phyloP scores from a whole-genome alignment of 23 tunicate genomes.

The Ascidia mentula region DNA sequence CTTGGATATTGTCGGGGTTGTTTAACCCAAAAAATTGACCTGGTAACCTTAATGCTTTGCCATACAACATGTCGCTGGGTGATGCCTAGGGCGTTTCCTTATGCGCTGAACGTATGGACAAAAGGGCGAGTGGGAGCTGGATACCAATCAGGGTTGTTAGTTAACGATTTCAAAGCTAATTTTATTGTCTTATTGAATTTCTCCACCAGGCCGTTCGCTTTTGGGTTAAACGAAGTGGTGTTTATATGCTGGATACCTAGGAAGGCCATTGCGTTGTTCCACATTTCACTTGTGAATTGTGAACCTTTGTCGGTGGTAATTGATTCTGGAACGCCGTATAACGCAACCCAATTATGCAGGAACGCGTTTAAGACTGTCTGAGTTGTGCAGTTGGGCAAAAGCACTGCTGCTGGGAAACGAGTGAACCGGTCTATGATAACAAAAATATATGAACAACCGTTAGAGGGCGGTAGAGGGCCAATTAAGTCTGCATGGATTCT shows the following conservation, averaged over 20 bases:
- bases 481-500: background rate
- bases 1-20: too few relatives aligned
- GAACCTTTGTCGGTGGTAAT: background rate
- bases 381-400: background rate
- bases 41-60: too few relatives aligned
- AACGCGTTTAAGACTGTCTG: background rate
- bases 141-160: too few relatives aligned
- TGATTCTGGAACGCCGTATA: background rate
- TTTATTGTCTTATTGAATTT: too few relatives aligned
- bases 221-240: background rate
- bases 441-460: background rate
- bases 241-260: background rate
- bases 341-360: background rate
- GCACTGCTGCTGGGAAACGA: background rate
- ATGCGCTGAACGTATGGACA: too few relatives aligned
- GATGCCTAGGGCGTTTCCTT: too few relatives aligned
- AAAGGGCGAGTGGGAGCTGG: too few relatives aligned
- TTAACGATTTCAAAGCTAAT: too few relatives aligned
- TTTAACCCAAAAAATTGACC: too few relatives aligned
- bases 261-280: background rate
- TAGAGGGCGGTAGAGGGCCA: background rate
- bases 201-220: background rate
- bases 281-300: background rate
- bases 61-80: too few relatives aligned
- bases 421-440: background rate